Base-by-base conservation (phyloP, 2,113 vertebrate species). In the Heterotilapia buettikoferi region DNA sequence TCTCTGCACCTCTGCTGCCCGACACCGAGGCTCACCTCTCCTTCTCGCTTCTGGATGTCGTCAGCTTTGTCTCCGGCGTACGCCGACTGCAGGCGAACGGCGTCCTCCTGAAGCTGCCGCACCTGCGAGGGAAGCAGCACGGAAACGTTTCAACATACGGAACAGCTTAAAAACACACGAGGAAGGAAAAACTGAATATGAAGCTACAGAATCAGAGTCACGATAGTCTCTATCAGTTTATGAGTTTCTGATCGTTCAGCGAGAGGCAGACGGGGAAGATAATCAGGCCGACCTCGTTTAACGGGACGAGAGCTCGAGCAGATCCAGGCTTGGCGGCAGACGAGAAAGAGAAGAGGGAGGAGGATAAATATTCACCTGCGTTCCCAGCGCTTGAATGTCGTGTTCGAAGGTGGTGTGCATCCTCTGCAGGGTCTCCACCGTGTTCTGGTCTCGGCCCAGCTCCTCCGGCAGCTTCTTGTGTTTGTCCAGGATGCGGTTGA, bases 391-490 rank as follows among this genome's bases (percentile, higher is more conserved):
- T 93, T 99, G 99, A 85, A 99, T 99, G 92, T 99, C 98, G 1
- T 99, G 98, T 36, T 99, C 98, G 18, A 99, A 99, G 0, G 99
- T 98, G 5, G 98, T 99, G 94, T 99, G 99, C 98, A 98, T 99
- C 88, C 99, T 97, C 96, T 99, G 99, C 87, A 99, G 97, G 2
- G 98, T 97, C 95, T 99, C 99, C 95, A 99, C 99, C 0, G 99
- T 99, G 96, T 99, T 99, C 95, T 99, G 99, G 96, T 99, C 99
- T 21, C 99, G 97, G 73, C 99, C 99, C 5, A 99, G 97, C 93
- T 99, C 98, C 90, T 99, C 99, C 0, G 99, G 99, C 16, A 99
- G 97, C 85, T 99, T 98, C 98, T 99, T 99, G 88, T 99, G 99
- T 84, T 99, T 99, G 95, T 99, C 98, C 93, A 99, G 97, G 92